Percentiles rank a stretch among this genome's conserved stretches.
Conservation (phyloP, 2,888 invertebrate species). For the Papilio elwesi region DNA sequence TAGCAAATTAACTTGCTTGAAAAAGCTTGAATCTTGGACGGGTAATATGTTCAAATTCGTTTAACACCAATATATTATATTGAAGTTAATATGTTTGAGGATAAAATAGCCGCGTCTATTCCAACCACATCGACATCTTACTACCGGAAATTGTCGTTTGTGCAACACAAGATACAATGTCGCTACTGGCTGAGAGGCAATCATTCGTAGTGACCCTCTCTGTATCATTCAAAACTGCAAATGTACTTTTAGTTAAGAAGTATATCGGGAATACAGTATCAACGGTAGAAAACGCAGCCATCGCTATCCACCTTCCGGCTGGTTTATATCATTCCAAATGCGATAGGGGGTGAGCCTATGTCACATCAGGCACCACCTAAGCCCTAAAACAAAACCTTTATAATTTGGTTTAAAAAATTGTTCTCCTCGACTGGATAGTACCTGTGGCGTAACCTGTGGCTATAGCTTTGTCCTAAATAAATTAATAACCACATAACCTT, state of each 20-base stretch:
- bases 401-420: too few relatives aligned
- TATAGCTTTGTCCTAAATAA: background rate
- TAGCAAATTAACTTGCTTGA: too few relatives aligned
- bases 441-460: background rate
- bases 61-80: background rate
- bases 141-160: constrained; percentile 11
- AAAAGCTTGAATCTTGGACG: too few relatives aligned
- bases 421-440: background rate
- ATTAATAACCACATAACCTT: background rate
- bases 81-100: background rate
- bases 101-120: background rate
- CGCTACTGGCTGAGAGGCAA: constrained; percentile 24
- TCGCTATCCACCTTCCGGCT: too few relatives aligned
- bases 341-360: too few relatives aligned
- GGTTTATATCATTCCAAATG: too few relatives aligned
- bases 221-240: constrained; percentile 6
- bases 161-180: constrained; percentile 11
- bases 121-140: constrained; percentile 7
- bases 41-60: background rate
- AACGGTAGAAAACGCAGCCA: too few relatives aligned
- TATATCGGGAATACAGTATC: too few relatives aligned
- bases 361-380: too few relatives aligned
- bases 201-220: constrained; percentile 20
- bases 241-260: background rate
- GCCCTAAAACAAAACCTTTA: too few relatives aligned